A percentile compares a stretch with the other conserved stretches of the same genome.
Conservation (phyloP, 2,797 vertebrate species). For the Labeo calbasu region DNA sequence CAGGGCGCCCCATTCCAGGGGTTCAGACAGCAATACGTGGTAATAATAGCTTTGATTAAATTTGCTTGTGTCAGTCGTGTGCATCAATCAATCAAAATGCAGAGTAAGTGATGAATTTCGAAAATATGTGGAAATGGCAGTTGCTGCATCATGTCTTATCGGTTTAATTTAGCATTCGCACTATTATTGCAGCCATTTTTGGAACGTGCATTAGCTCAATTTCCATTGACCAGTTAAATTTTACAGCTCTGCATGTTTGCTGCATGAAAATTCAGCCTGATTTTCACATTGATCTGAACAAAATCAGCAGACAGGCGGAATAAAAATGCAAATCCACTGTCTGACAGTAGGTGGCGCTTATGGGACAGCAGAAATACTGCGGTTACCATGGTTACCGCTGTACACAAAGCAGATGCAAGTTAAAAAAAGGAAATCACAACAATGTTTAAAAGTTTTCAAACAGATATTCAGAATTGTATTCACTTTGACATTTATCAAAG, state of each 20-base stretch:
- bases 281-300: no score
- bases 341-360: background rate
- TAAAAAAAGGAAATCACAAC: no score
- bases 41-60: background rate
- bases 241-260: background rate
- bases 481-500: background rate
- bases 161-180: background rate
- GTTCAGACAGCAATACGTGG: background rate
- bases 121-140: no score
- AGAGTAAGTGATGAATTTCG: no score
- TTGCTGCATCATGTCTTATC: background rate
- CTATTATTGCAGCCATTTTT: background rate
- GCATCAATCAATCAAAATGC: background rate
- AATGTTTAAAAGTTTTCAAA: background rate
- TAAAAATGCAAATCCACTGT: background rate
- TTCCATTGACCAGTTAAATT: background rate
- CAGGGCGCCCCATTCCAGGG: background rate
- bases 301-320: background rate
- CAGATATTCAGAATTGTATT: background rate
- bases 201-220: background rate
- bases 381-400: background rate
- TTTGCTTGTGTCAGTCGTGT: background rate
- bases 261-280: background rate
- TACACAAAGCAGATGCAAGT: background rate
- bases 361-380: background rate